These are phyloP conservation scores for Bombus waltoni DNA, from an alignment of 1,140 invertebrate species.

Conservation along the genomic window DNA sequence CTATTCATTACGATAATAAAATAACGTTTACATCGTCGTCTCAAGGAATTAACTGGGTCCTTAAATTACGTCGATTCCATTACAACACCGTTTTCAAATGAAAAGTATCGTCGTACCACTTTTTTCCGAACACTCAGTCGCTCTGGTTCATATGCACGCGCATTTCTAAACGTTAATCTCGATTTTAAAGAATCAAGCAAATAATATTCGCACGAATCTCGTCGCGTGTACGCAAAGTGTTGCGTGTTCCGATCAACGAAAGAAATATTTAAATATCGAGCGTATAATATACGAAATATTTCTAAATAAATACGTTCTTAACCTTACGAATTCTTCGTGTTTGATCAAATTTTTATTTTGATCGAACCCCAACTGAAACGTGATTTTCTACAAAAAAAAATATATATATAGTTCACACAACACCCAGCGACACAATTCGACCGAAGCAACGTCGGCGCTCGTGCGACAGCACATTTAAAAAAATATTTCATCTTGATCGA, in stretches of 20 bases:
- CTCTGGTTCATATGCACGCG: background rate
- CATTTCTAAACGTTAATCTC: background rate
- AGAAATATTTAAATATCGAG: background rate
- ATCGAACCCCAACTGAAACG: background rate
- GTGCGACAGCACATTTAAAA: constrained; percentile 18
- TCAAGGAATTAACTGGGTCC: constrained; percentile 21
- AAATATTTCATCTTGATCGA: constrained; percentile 46
- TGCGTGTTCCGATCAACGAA: background rate
- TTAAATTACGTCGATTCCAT: constrained; percentile 30
- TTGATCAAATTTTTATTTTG: too few species aligned
- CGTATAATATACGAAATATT: background rate
- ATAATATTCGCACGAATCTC: background rate
- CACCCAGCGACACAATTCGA: background rate
- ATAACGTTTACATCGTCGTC: constrained; percentile 51
- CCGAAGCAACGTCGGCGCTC: constrained; percentile 18
- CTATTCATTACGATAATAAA: constrained; percentile 49
- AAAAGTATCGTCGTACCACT: background rate
- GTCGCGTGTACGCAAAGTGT: background rate
- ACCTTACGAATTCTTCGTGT: too few species aligned
- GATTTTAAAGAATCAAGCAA: background rate
- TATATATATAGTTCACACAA: constrained; percentile 6
- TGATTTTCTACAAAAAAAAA: background rate
- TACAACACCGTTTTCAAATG: background rate
- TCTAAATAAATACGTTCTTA: too few species aligned
- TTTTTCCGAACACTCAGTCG: background rate